These are phyloP conservation scores for Heterocephalus glaber DNA, from an alignment of 2,113 vertebrate genomes.

Conservation along the genomic window DNA sequence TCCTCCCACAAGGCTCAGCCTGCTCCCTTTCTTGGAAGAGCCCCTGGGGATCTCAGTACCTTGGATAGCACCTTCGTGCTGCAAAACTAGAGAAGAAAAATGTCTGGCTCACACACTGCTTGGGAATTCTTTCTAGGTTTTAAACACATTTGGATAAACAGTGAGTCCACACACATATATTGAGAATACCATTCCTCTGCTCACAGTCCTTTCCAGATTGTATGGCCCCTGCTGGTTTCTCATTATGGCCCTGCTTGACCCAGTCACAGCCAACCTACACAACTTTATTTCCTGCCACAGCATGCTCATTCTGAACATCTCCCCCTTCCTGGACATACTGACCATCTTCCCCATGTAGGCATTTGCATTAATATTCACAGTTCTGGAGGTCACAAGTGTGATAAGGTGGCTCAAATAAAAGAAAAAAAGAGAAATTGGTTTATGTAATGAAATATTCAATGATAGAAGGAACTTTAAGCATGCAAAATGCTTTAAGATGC, in stretches of 20 bases:
- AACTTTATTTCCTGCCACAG: neutral
- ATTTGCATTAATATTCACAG: neutral
- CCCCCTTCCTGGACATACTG: neutral
- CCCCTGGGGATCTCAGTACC: constrained; percentile 57
- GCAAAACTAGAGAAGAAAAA: constrained; percentile 17
- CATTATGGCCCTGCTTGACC: neutral
- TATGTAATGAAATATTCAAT: neutral
- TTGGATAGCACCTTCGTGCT: constrained; percentile 62
- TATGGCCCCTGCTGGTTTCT: neutral
- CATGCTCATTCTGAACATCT: neutral
- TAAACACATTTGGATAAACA: constrained; percentile 68
- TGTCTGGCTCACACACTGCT: constrained; percentile 44
- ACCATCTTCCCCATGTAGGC: neutral
- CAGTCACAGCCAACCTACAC: neutral
- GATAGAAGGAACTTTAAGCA: neutral
- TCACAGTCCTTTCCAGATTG: neutral
- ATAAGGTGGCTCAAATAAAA: neutral
- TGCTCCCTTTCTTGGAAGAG: constrained; percentile 67
- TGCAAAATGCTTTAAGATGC: neutral
- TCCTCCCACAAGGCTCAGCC: constrained; percentile 57
- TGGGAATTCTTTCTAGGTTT: constrained; percentile 77
- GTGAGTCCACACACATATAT: neutral
- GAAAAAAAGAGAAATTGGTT: neutral
- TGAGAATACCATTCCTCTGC: neutral
- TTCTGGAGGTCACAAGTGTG: neutral